Evolutionary conservation across 1,140 invertebrate species (phyloP), one percentile per base, ranked within the genome.

Genomic region (Rhyzopertha dominica): DNA sequence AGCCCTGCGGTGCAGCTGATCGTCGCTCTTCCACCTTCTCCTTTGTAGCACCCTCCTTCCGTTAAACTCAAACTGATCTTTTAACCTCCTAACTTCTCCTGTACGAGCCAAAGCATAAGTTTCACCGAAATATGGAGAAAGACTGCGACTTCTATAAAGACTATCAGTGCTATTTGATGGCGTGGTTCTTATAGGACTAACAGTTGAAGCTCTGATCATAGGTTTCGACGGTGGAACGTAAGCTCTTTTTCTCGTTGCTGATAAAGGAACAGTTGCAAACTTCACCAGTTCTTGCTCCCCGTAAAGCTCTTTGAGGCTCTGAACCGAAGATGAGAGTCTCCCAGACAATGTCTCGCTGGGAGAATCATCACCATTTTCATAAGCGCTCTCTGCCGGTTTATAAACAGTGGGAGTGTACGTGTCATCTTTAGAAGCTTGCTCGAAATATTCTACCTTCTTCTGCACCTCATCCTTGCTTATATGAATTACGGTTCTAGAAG

Each of bases 371-470:
- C 66, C 66, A 38, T 59, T 55, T 16, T 59, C 45, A 54, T 74
- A 70, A 19, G 72, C 72, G 2, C 69, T 69, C 9, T 78, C 77
- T 42, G 72, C 72, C 0, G 74, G 69, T 45, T 74, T 76, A 54
- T 78, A 75, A 36, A 77, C 65, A 10, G 72, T 74, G 20, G 71
- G 73, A 9, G 67, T 58, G 22, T 58, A 54, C 4, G 64, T 56
- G 28, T 70, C 65, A 10, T 68, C 59, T 19, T 66, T 65, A 31
- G 73, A 67, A 0, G 78, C 78, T 10, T 77, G 80, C 64, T 88
- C 86, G 58, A 87, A 89, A 66, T 84, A 88, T 58, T 87, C 79
- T 1, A 89, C 82, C 65, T 86, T 88, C 30, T 75, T 74, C 1
- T 87, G 78, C 39, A 79, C 77, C 39, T 80, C 77, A 40, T 69